Conservation (phyloP, 1,140 invertebrate genomes). For the Anagrus nilaparvatae region DNA sequence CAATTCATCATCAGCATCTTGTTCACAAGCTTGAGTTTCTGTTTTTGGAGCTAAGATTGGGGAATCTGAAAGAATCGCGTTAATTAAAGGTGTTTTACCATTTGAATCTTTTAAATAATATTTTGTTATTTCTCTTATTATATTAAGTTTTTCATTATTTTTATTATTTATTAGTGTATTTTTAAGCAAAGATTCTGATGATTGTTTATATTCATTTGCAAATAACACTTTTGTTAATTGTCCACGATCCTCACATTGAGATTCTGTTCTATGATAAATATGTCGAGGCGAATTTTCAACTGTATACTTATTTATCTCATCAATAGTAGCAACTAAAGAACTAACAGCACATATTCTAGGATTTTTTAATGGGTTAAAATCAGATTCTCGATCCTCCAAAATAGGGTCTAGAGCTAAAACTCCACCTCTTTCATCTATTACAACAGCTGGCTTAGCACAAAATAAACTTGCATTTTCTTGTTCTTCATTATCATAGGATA, state of each 20-base stretch:
- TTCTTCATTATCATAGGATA: no score
- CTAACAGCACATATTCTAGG: slow-evolving; percentile 41
- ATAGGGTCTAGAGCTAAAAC: slow-evolving; percentile 43
- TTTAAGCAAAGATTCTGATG: not conserved
- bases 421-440: slow-evolving; percentile 46
- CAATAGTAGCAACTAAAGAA: slow-evolving; percentile 52
- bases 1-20: slow-evolving; percentile 9
- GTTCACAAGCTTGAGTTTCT: slow-evolving; percentile 11
- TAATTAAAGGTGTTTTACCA: slow-evolving; percentile 29
- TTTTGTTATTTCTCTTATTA: slow-evolving; percentile 16
- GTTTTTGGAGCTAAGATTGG: slow-evolving; percentile 27
- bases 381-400: slow-evolving; percentile 44
- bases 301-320: slow-evolving; percentile 50
- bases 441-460: slow-evolving; percentile 45
- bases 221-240: slow-evolving; percentile 27
- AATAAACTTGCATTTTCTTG: slow-evolving; percentile 33
- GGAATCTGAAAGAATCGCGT: slow-evolving; percentile 32
- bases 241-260: slow-evolving; percentile 43
- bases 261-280: slow-evolving; percentile 45
- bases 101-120: slow-evolving; percentile 22
- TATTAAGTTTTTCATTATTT: not conserved
- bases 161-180: not conserved
- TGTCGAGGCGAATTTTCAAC: slow-evolving; percentile 48
- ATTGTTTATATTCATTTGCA: slow-evolving; percentile 21
- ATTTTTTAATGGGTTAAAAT: slow-evolving; percentile 27